Percentiles rank a stretch among this genome's conserved stretches.
phyloP scores from a whole-genome alignment of 2,113 vertebrate genomes.

The Psilopsiagon aurifrons region DNA sequence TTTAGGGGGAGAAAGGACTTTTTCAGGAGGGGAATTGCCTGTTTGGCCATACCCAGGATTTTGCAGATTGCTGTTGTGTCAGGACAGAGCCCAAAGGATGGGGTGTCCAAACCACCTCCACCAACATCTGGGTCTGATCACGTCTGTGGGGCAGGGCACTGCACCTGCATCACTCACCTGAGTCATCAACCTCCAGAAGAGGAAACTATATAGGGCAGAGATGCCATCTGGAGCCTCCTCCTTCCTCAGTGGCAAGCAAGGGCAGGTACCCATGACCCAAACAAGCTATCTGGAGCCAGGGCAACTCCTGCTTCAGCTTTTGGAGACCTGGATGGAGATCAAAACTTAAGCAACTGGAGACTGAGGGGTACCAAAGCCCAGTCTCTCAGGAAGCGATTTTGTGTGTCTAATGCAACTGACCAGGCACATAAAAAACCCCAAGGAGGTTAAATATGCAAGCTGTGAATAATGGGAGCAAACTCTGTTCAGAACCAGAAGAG shows the following conservation, averaged over 20 bases:
- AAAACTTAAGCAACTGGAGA: fast-evolving
- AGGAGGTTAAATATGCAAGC: not conserved
- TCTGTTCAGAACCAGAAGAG: not conserved
- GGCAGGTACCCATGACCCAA: not conserved
- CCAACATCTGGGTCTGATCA: not conserved
- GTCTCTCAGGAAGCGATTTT: not conserved
- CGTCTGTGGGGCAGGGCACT: fast-evolving
- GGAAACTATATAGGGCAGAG: not conserved
- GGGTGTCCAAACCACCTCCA: not conserved
- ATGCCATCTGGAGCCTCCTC: constrained; percentile 5
- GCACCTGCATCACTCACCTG: not conserved
- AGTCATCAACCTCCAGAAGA: not conserved
- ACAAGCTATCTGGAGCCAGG: not conserved
- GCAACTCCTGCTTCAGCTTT: not conserved
- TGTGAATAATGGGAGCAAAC: not conserved
- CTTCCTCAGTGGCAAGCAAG: not conserved
- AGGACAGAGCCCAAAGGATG: not conserved
- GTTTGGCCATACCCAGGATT: not conserved
- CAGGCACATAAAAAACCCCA: not conserved
- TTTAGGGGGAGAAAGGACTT: not conserved
- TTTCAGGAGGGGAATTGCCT: not conserved
- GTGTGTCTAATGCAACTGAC: not conserved
- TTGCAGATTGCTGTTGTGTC: not conserved
- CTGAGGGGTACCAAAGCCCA: not conserved
- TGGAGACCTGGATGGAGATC: not conserved